These are phyloP conservation scores for Harpagus bidentatus DNA, from an alignment of 2,113 vertebrate species.

Conservation along the genomic window DNA sequence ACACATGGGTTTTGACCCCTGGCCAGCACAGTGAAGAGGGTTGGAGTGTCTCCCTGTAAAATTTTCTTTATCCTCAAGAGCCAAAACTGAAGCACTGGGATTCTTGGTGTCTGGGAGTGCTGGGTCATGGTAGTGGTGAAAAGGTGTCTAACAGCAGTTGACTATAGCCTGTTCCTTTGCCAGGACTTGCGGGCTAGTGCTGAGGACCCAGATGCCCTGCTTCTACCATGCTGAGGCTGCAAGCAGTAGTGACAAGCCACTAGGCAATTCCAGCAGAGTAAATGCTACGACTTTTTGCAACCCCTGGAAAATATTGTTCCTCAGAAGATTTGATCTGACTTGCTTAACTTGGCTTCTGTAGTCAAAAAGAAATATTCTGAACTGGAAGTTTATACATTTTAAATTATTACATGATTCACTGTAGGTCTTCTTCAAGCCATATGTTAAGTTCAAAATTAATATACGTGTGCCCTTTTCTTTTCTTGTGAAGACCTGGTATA, in stretches of 20 bases:
- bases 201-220: neutral
- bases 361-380: conserved; percentile 8
- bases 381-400: conserved; percentile 7
- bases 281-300: neutral
- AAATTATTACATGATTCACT: neutral
- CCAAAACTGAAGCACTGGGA: neutral
- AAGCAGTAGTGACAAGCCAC: neutral
- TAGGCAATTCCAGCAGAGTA: too few relatives aligned
- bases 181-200: neutral
- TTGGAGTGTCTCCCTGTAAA: neutral
- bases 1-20: neutral
- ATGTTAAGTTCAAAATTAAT: conserved; percentile 39
- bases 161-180: neutral
- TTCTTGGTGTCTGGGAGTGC: neutral
- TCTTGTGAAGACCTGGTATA: conserved; percentile 14
- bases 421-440: conserved; percentile 42
- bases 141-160: neutral
- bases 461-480: neutral
- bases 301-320: neutral
- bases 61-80: neutral
- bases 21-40: neutral
- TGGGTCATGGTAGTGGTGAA: neutral
- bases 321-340: neutral
- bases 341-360: conserved; percentile 15
- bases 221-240: neutral